phyloP scores from a whole-genome alignment of 2,113 vertebrate genomes.

The Xenopus borealis region DNA sequence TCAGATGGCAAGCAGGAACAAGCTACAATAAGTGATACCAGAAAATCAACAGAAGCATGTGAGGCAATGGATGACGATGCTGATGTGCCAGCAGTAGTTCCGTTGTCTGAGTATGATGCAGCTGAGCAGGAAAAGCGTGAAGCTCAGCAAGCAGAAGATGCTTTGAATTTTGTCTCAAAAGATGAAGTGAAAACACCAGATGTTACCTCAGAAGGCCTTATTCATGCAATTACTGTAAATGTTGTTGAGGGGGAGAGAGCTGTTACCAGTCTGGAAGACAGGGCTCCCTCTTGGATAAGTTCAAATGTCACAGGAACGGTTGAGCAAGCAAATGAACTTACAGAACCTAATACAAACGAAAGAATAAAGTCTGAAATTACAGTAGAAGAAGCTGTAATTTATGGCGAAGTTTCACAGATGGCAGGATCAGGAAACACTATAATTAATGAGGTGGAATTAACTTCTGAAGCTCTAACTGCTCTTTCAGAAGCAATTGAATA shows the following conservation, averaged over 20 bases:
- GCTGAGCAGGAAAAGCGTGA: conserved; percentile 70
- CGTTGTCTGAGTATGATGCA: conserved; percentile 86
- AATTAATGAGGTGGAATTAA: conserved; percentile 66
- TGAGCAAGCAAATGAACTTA: conserved; percentile 52
- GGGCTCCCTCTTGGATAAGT: conserved; percentile 93
- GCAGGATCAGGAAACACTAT: conserved; percentile 61
- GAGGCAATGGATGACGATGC: conserved; percentile 81
- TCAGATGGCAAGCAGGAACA: conserved; percentile 74
- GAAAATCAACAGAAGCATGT: conserved; percentile 57
- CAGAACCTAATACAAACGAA: conserved; percentile 49
- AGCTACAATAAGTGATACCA: conserved; percentile 60
- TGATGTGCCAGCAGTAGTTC: conserved; percentile 91
- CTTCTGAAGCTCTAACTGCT: conserved; percentile 76
- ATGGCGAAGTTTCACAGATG: conserved; percentile 59
- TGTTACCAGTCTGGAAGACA: conserved; percentile 68
- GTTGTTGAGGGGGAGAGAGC: conserved; percentile 61
- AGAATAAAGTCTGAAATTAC: conserved; percentile 51
- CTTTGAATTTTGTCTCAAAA: conserved; percentile 37
- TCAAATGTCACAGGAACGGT: conserved; percentile 65
- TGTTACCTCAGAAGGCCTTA: conserved; percentile 50
- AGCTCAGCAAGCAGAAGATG: conserved; percentile 38
- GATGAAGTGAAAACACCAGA: conserved; percentile 41
- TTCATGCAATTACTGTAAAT: conserved; percentile 51
- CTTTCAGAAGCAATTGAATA: conserved; percentile 65
- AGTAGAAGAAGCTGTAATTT: conserved; percentile 58